Percentiles rank a stretch among this genome's conserved stretches.
Conservation (phyloP, 1,140 invertebrate species). For the Pteromalus puparum region DNA sequence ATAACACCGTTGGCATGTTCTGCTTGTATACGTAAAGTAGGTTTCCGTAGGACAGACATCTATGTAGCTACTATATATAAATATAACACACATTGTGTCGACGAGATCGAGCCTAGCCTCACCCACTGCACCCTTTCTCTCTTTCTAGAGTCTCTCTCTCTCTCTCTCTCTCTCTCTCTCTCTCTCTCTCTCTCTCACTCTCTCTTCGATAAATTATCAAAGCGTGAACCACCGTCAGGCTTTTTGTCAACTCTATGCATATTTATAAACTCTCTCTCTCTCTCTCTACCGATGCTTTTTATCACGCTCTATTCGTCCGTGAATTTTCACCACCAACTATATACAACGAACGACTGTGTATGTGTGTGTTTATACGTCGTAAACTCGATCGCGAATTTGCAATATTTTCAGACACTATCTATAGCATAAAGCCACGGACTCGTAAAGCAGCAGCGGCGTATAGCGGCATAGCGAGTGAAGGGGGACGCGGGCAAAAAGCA, state of each 20-base stretch:
- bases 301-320: background rate
- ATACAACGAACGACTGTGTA: background rate
- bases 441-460: background rate
- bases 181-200: conserved; percentile 25
- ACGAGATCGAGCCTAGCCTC: conserved; percentile 40
- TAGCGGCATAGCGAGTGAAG: background rate
- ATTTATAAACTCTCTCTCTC: background rate
- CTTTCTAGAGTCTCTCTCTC: conserved; percentile 14
- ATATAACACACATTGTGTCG: conserved; percentile 57
- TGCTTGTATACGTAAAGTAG: conserved; percentile 57
- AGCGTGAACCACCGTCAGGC: conserved; percentile 2
- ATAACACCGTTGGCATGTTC: conserved; percentile 58
- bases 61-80: conserved; percentile 52
- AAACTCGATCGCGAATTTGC: conserved; percentile 50
- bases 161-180: conserved; percentile 29
- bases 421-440: background rate
- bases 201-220: conserved; percentile 47
- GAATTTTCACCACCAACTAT: background rate
- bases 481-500: conserved; percentile 36
- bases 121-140: conserved; percentile 27
- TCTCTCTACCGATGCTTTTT: background rate
- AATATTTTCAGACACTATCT: conserved; percentile 27
- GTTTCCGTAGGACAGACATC: conserved; percentile 56
- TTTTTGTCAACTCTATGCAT: background rate
- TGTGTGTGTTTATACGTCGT: background rate